phyloP scores from a whole-genome alignment of 2,797 vertebrate genomes.

The Sparus aurata region DNA sequence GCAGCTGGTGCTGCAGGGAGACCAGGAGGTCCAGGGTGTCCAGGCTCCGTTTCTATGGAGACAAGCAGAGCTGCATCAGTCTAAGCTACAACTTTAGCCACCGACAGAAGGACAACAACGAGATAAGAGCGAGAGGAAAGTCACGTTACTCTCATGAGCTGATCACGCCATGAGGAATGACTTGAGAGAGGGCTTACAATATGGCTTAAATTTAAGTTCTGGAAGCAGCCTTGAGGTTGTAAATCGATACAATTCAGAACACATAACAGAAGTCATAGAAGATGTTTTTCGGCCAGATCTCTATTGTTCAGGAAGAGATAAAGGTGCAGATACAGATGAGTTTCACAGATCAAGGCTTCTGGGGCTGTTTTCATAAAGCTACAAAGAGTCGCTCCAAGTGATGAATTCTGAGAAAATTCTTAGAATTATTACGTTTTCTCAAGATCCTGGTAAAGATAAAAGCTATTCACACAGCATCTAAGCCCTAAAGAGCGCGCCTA shows the following conservation, averaged over 20 bases:
- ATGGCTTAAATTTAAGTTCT: too few species aligned
- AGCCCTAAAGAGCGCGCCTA: not conserved
- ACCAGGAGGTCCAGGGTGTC: constrained; percentile 98
- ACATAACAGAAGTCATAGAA: too few species aligned
- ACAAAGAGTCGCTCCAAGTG: not conserved
- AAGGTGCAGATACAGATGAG: too few species aligned
- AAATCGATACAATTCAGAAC: too few species aligned
- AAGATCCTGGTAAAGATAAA: not conserved
- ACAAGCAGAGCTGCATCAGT: constrained; percentile 35
- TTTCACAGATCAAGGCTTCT: too few species aligned
- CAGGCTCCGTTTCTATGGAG: constrained; percentile 94
- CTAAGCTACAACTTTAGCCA: not conserved
- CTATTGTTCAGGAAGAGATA: too few species aligned
- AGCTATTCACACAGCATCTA: not conserved
- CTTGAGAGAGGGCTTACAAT: not conserved
- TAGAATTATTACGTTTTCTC: not conserved
- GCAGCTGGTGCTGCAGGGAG: constrained; percentile 96
- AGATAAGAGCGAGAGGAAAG: not conserved
- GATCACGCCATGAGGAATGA: not conserved
- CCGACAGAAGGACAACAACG: constrained; percentile 5
- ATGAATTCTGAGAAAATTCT: not conserved
- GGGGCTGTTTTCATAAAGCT: too few species aligned
- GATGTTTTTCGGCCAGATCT: too few species aligned
- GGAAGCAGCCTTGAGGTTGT: too few species aligned
- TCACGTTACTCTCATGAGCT: too few species aligned